These are phyloP conservation scores for Sebastes umbrosus DNA, from an alignment of 2,797 vertebrate species.

Conservation along the genomic window DNA sequence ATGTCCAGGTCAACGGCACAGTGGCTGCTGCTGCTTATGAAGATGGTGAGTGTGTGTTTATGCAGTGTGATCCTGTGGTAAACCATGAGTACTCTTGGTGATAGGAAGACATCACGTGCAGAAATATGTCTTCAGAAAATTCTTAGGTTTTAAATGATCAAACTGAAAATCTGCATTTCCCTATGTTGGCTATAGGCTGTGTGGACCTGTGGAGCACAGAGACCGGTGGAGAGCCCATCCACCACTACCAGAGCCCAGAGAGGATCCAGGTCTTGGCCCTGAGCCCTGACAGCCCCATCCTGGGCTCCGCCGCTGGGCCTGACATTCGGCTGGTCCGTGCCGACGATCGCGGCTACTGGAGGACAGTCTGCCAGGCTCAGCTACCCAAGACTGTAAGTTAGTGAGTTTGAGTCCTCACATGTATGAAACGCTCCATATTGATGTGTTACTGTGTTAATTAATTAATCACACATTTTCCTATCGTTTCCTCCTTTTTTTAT, in stretches of 20 bases:
- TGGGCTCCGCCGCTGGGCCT: slow-evolving; percentile 85
- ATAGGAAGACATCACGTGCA: neutral
- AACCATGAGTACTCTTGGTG: neutral
- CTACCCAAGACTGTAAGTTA: slow-evolving; percentile 89
- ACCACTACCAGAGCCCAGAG: slow-evolving; percentile 87
- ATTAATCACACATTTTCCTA: neutral
- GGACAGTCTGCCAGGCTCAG: slow-evolving; percentile 75
- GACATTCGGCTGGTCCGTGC: slow-evolving; percentile 85
- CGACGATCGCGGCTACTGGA: slow-evolving; percentile 88
- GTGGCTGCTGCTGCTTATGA: slow-evolving; percentile 92
- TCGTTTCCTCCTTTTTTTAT: neutral
- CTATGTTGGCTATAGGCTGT: slow-evolving; percentile 74
- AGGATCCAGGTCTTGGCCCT: slow-evolving; percentile 86
- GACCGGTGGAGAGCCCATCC: slow-evolving; percentile 86
- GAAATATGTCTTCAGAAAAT: neutral
- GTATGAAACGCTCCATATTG: neutral
- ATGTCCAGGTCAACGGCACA: slow-evolving; percentile 88
- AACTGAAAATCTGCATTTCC: too few species aligned
- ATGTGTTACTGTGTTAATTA: slow-evolving; percentile 13
- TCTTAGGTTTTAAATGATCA: too few species aligned
- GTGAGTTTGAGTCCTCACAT: neutral
- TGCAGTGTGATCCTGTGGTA: neutral
- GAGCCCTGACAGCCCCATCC: slow-evolving; percentile 73
- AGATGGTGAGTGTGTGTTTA: slow-evolving; percentile 84
- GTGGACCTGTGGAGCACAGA: slow-evolving; percentile 92